Conservation (phyloP, 2,888 invertebrate genomes). For the Liopterus haemorrhoidalis region DNA sequence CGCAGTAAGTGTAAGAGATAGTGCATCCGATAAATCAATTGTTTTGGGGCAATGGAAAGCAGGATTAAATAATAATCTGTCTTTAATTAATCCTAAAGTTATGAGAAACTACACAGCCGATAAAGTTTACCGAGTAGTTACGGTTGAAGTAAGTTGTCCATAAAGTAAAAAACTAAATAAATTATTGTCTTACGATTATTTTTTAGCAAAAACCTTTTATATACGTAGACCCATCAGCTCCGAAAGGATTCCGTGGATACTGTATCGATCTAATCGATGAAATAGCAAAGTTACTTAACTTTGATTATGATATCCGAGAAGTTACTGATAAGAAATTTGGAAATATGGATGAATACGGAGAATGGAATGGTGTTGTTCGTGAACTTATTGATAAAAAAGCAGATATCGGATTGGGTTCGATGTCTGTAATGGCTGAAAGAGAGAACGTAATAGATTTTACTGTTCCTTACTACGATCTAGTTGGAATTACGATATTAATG, state of each 20-base stretch:
- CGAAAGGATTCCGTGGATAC: slow-evolving; percentile 74
- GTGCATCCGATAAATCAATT: slow-evolving; percentile 65
- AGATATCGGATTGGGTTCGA: slow-evolving; percentile 87
- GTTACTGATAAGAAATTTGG: slow-evolving; percentile 81
- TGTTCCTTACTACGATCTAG: slow-evolving; percentile 95
- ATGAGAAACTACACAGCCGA: slow-evolving; percentile 73
- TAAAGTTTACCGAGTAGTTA: slow-evolving; percentile 79
- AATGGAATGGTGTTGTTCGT: slow-evolving; percentile 55
- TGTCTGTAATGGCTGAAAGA: slow-evolving; percentile 96
- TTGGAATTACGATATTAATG: slow-evolving; percentile 96
- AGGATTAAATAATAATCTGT: slow-evolving; percentile 61
- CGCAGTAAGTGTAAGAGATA: slow-evolving; percentile 65
- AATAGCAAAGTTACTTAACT: slow-evolving; percentile 75
- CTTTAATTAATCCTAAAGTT: slow-evolving; percentile 58
- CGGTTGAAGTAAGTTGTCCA: slow-evolving; percentile 64
- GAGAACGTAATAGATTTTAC: slow-evolving; percentile 98
- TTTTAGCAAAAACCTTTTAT: slow-evolving; percentile 78
- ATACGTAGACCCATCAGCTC: slow-evolving; percentile 59
- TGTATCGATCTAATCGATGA: slow-evolving; percentile 90
- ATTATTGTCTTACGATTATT: neutral
- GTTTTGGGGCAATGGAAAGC: slow-evolving; percentile 73
- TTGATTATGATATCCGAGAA: slow-evolving; percentile 83
- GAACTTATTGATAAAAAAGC: slow-evolving; percentile 57
- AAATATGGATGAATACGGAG: slow-evolving; percentile 74
- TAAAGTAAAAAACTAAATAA: slow-evolving; percentile 29